Conservation (phyloP, 2,888 invertebrate genomes). For the Drosophila neutralis region DNA sequence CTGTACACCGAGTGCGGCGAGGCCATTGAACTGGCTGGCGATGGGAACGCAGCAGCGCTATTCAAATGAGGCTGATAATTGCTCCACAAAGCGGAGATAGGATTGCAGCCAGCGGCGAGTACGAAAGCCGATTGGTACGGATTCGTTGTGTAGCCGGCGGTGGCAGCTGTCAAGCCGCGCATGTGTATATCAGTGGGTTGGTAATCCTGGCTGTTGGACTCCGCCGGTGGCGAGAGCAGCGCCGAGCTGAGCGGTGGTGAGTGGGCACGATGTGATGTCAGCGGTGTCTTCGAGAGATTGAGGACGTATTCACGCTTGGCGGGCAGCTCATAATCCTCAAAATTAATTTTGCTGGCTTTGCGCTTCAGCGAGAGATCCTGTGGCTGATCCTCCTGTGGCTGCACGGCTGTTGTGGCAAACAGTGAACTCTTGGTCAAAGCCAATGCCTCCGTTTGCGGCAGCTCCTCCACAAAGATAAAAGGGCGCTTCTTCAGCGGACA, state of each 20-base stretch:
- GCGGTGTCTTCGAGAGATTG: conserved; percentile 76
- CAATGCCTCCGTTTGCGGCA: conserved; percentile 71
- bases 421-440: conserved; percentile 64
- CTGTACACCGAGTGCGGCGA: conserved; percentile 72
- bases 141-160: conserved; percentile 75
- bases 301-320: conserved; percentile 80
- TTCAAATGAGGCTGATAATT: conserved; percentile 70
- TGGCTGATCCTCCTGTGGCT: conserved; percentile 69
- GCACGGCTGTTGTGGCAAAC: conserved; percentile 19
- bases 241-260: conserved; percentile 58
- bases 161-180: conserved; percentile 77
- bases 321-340: conserved; percentile 67
- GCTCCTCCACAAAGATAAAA: conserved; percentile 89
- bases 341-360: conserved; percentile 63
- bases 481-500: conserved; percentile 97
- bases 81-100: conserved; percentile 80
- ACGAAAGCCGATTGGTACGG: conserved; percentile 80
- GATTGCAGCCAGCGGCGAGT: conserved; percentile 80
- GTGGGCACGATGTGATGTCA: conserved; percentile 30
- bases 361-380: conserved; percentile 84
- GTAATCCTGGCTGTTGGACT: conserved; percentile 58
- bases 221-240: conserved; percentile 74
- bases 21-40: conserved; percentile 73
- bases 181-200: conserved; percentile 78
- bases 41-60: conserved; percentile 59